Evolutionary conservation across 2,113 vertebrate species (phyloP).

Genomic region (Brachirus orientalis): DNA sequence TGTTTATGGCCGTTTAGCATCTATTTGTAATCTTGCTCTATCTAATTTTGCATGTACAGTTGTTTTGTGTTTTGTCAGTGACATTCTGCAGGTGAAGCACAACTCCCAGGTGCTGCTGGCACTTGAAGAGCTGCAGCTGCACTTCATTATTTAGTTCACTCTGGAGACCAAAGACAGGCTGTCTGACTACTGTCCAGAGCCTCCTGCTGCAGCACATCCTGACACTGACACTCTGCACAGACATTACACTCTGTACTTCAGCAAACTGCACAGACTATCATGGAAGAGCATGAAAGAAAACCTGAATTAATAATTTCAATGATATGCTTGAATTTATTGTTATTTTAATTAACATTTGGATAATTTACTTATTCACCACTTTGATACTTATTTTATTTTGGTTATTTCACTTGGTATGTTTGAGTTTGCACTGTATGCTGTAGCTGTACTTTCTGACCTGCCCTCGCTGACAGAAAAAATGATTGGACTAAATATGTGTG

Average conservation of each 20-base stretch:
- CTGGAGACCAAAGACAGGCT: conserved; percentile 1
- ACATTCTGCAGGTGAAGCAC: neutral
- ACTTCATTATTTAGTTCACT: conserved; percentile 1
- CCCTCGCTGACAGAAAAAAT: no score
- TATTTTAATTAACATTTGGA: no score
- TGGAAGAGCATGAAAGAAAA: no score
- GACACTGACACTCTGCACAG: neutral
- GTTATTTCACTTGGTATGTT: no score
- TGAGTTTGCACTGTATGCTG: no score
- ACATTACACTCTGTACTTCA: neutral
- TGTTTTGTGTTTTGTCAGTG: neutral
- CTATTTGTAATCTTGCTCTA: neutral
- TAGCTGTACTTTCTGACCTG: no score
- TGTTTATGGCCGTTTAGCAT: neutral
- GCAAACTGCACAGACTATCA: no score
- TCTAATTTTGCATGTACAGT: neutral
- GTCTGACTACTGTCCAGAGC: neutral
- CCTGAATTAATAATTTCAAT: no score
- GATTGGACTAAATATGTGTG: no score
- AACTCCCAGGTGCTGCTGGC: neutral
- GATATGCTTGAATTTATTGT: no score
- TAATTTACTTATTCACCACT: no score
- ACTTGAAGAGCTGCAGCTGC: conserved; percentile 11
- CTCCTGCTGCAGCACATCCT: neutral
- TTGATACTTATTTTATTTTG: no score